Conservation (phyloP, 2,797 vertebrate genomes). For the Micromesistius poutassou region DNA sequence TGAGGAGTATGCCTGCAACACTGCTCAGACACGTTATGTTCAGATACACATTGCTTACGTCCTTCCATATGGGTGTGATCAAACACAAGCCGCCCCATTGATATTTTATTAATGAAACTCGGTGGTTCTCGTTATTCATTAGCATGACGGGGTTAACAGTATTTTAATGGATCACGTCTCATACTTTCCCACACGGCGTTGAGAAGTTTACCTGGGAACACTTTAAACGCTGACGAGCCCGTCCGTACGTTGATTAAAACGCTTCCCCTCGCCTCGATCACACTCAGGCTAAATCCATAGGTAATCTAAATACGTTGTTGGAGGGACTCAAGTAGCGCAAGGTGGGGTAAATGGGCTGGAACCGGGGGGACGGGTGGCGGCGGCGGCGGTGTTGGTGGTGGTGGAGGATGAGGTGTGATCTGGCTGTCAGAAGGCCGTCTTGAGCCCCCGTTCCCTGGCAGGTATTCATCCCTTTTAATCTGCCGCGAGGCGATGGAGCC, state of each 20-base stretch:
- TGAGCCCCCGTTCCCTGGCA: slow-evolving; percentile 37
- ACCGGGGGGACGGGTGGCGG: background rate
- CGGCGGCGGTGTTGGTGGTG: slow-evolving; percentile 22
- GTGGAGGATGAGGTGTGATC: slow-evolving; percentile 31
- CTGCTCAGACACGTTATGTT: background rate
- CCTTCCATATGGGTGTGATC: background rate
- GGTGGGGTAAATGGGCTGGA: slow-evolving; percentile 10
- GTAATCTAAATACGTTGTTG: background rate
- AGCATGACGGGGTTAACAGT: background rate
- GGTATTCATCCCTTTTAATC: slow-evolving; percentile 66
- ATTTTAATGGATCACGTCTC: background rate
- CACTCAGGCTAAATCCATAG: slow-evolving; percentile 2
- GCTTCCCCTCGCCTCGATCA: background rate
- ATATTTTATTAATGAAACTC: background rate
- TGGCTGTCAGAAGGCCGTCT: slow-evolving; percentile 39
- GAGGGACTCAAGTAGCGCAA: background rate
- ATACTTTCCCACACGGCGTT: background rate
- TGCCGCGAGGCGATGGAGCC: slow-evolving; percentile 53
- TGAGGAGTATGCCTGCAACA: background rate
- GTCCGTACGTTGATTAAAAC: background rate
- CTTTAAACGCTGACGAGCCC: background rate
- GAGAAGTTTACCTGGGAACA: background rate
- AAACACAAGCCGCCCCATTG: background rate
- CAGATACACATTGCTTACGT: background rate
- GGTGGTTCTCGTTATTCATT: background rate